Base-by-base conservation (phyloP, 35 echinoderm and acorn worm genomes). In the Heliocidaris tuberculata region DNA sequence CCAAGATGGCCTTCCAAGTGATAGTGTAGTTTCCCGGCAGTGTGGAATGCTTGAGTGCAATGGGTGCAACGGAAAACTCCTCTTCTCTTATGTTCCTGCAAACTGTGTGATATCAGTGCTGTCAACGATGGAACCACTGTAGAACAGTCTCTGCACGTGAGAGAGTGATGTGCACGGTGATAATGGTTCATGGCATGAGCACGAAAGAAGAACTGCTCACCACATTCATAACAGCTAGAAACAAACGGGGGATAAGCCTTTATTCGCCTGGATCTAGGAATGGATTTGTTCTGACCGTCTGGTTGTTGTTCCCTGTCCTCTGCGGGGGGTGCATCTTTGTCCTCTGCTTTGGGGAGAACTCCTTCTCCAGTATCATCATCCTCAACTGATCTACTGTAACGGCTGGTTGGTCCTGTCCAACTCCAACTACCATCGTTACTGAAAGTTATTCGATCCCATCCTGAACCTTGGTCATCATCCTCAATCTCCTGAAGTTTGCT, bases 1-100 rank as follows among this genome's bases (percentile, higher is more conserved):
- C 85, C 85, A 86, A 86, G 85, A 86, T 86, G 85, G 31, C 85
- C 85, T 86, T 30, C n/a, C 85, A 86, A 30, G 85, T 86, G 85
- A 86, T 86, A 86, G 31, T 29, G 27, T 29, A 29, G 27, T 32
- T 86, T 86, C n/a, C 85, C 85, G n/a, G 85, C n/a, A 86, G 85
- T 30, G 85, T 30, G 31, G 10, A 86, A 86, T 6, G n/a, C n/a
- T 32, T 30, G 27, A 30, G 13, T 29, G 21, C 85, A 86, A 2
- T 30, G 31, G 85, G 31, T 9, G 85, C 85, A 86, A 30, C 31
- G 85, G 85, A 86, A 29, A 29, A 86, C 27, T 86, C 85, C 85
- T 32, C 52, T 10, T 6, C 9, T 32, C 85, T 24, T 86, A 24
- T 86, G 85, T 30, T 30, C 21, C 85, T 86, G 27, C n/a, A 32